Evolutionary conservation across 2,888 invertebrate genomes (phyloP), one percentile per base, ranked within the genome.

Genomic region (Drosophila paramelanica): DNA sequence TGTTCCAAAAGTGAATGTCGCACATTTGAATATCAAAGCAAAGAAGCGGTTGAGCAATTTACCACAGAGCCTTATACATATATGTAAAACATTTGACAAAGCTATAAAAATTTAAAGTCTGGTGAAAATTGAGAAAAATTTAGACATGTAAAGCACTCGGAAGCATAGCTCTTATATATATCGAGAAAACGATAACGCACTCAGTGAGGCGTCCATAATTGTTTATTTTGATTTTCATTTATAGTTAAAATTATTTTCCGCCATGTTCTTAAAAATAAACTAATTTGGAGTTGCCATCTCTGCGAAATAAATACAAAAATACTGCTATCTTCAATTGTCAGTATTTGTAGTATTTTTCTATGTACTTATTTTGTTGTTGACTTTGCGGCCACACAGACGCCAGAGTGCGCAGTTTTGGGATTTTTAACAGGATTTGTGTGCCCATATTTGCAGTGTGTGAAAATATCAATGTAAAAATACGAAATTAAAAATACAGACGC

Each of bases 401-500:
- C 41, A 25, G 27, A 55, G 60, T 60, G 61, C 47, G 47, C 79
- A 78, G 57, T 51, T 67, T 61, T 36, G 36, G 68, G 53, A 67
- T 67, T 67, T 78, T 73, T 23, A 41, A 73, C 47, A 45, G 53
- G 36, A 45, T 55, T 67, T 45, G 74, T 74, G 74, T 74, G 74
- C 39, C 74, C 74, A 67, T 73, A 61, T 51, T 78, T 38, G 58
- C 33, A 47, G 55, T 58, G 43, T 39, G 79, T 58, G 61, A 74
- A 78, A 74, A 78, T 79, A 47, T 78, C 79, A 50, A 78, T 67
- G 79, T 61, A 67, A 59, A 71, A 73, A 74, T 74, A 74, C 74
- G 61, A 78, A 78, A 74, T 75, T 75, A 74, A 73, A 75, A 75
- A 74, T 67, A 74, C 74, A 74, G 79, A 74, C 74, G 57, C 57